Conservation (phyloP, 1,140 invertebrate species). For the Pseudomyrmex concolor region DNA sequence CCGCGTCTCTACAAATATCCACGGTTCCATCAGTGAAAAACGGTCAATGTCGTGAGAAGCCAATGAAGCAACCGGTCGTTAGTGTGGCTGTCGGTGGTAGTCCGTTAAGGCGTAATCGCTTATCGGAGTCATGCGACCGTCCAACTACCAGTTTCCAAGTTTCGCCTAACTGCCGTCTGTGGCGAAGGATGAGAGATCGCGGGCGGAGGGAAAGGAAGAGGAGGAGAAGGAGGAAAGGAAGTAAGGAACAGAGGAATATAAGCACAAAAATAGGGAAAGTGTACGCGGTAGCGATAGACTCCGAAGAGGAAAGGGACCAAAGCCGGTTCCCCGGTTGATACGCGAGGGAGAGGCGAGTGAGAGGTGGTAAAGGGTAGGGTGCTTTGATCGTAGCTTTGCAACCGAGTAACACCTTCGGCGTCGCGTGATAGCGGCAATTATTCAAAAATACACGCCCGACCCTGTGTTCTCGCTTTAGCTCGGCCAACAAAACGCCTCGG, state of each 20-base stretch:
- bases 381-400: slow-evolving; percentile 62
- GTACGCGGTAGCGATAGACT: slow-evolving; percentile 29
- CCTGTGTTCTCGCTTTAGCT: slow-evolving; percentile 80
- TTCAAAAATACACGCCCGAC: slow-evolving; percentile 79
- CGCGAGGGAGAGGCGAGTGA: slow-evolving; percentile 2
- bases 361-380: slow-evolving; percentile 7
- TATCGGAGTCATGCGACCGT: slow-evolving; percentile 81
- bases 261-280: background rate
- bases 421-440: slow-evolving; percentile 84
- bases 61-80: slow-evolving; percentile 81
- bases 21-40: slow-evolving; percentile 2
- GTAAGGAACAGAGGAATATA: background rate
- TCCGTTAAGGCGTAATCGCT: slow-evolving; percentile 80
- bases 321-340: slow-evolving; percentile 36
- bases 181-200: slow-evolving; percentile 53
- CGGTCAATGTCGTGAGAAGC: slow-evolving; percentile 77
- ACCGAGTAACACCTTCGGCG: slow-evolving; percentile 80
- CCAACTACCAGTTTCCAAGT: slow-evolving; percentile 81
- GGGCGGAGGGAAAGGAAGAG: background rate
- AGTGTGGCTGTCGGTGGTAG: slow-evolving; percentile 71
- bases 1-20: slow-evolving; percentile 2
- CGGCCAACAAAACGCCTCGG: slow-evolving; percentile 78
- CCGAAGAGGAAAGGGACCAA: slow-evolving; percentile 44
- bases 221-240: background rate
- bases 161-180: slow-evolving; percentile 77